A percentile compares a stretch with the other conserved stretches of the same genome.
Conservation (phyloP, 2,797 vertebrate species). For the Intellagama lesueurii region DNA sequence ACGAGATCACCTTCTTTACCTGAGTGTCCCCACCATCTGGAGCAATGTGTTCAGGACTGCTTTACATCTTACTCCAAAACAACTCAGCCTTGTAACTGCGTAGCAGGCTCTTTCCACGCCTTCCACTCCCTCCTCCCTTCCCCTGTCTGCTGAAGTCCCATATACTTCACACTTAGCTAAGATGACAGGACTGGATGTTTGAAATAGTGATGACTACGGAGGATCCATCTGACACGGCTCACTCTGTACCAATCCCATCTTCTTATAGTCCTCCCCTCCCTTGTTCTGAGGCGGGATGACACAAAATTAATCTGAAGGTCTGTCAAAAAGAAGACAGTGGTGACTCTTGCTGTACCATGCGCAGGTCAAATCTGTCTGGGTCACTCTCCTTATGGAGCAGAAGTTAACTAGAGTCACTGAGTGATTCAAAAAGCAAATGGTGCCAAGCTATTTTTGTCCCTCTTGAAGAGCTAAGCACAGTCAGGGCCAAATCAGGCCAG, state of each 20-base stretch:
- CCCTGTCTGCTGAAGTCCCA: conserved; percentile 3
- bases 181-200: conserved; percentile 32
- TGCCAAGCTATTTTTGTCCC: conserved; percentile 35
- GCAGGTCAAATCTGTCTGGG: neutral
- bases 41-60: neutral
- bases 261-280: neutral
- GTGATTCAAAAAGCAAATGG: conserved; percentile 6
- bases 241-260: neutral
- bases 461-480: neutral
- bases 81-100: neutral
- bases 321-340: neutral
- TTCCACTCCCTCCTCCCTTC: neutral
- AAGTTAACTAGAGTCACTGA: neutral
- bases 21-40: neutral
- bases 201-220: conserved; percentile 23
- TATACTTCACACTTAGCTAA: conserved; percentile 16
- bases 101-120: neutral
- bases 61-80: conserved; percentile 3
- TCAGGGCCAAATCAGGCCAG: conserved; percentile 22
- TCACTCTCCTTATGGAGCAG: conserved; percentile 16
- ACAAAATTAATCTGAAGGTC: neutral
- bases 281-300: neutral
- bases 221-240: neutral
- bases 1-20: conserved; percentile 8
- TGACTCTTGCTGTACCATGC: neutral